Percentiles rank a stretch among this genome's conserved stretches.
phyloP scores from a whole-genome alignment of 2,113 vertebrate species.

The Ochotona princeps region DNA sequence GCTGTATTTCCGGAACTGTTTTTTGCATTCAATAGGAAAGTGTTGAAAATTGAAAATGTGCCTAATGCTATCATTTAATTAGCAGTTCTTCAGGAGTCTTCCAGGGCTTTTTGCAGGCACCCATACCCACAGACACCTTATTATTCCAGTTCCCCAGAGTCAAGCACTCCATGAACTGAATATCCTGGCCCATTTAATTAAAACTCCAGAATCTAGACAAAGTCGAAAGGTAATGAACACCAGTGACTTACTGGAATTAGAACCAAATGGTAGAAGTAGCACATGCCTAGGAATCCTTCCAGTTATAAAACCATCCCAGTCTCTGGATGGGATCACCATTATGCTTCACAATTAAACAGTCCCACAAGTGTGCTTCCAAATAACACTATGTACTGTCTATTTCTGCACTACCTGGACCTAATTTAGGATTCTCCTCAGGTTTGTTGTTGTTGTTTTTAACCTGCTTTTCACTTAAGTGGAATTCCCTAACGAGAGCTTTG shows the following conservation, averaged over 20 bases:
- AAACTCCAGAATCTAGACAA: neutral
- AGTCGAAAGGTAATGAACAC: neutral
- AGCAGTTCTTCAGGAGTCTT: neutral
- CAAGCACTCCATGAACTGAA: neutral
- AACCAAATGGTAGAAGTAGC: neutral
- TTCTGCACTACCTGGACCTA: neutral
- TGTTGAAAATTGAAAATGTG: neutral
- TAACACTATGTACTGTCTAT: fast-evolving
- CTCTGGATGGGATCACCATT: neutral
- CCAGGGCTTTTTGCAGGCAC: neutral
- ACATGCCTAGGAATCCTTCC: neutral
- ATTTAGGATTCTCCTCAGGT: too few species aligned
- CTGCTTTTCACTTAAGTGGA: neutral
- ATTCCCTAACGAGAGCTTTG: neutral
- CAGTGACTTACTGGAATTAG: neutral
- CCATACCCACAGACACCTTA: neutral
- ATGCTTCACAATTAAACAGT: neutral
- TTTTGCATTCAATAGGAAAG: neutral
- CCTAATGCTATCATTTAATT: neutral
- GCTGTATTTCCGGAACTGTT: neutral
- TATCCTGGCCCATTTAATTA: neutral
- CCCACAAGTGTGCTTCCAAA: fast-evolving
- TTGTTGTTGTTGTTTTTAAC: neutral
- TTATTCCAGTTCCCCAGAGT: neutral
- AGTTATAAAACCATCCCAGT: neutral